These are phyloP conservation scores for Borostomias antarcticus DNA, from an alignment of 2,797 vertebrate species.

Conservation along the genomic window DNA sequence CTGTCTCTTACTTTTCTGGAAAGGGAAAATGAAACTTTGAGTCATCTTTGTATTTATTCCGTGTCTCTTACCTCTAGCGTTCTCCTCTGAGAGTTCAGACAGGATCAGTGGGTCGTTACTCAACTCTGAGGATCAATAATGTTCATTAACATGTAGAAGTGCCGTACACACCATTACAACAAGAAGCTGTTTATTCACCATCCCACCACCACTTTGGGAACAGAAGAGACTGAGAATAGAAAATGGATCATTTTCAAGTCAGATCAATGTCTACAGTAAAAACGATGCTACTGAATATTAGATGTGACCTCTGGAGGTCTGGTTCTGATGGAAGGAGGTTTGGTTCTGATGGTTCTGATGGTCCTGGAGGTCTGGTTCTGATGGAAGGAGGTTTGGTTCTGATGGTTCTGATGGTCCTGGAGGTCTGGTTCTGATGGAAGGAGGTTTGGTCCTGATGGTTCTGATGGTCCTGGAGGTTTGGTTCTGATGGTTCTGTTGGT, in stretches of 20 bases:
- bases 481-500: too few species aligned
- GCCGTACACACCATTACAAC: not conserved
- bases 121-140: slow-evolving; percentile 14
- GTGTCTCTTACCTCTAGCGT: not conserved
- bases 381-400: too few species aligned
- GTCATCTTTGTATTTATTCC: slow-evolving; percentile 1
- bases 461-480: too few species aligned
- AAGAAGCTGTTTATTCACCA: not conserved
- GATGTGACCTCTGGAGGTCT: too few species aligned
- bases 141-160: not conserved
- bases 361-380: too few species aligned
- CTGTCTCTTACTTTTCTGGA: not conserved
- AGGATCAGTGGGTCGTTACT: not conserved
- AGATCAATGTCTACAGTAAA: not conserved
- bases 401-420: too few species aligned
- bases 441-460: too few species aligned
- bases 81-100: not conserved
- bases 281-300: too few species aligned
- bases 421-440: too few species aligned
- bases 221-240: not conserved
- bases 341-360: too few species aligned
- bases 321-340: too few species aligned
- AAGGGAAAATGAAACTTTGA: not conserved
- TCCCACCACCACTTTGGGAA: not conserved
- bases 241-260: not conserved